Base-by-base conservation (phyloP, 2,797 vertebrate genomes). In the Myotis myotis region DNA sequence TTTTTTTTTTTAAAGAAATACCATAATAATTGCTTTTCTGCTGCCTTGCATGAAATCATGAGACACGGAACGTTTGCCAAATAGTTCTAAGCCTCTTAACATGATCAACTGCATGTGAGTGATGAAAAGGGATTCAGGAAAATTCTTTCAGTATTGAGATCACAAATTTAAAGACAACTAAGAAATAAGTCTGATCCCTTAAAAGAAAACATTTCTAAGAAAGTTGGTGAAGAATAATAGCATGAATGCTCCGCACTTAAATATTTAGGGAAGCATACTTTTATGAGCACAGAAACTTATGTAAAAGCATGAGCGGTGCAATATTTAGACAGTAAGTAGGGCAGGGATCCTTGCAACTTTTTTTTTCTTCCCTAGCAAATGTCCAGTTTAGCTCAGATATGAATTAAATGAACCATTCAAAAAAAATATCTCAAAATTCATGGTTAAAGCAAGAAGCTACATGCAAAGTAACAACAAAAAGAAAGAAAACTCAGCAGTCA, bases 21-120 rank as follows among this genome's bases (percentile, higher is more conserved):
- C 72, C 89, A 89, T 91, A 91, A 78, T 96, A 95, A 97, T 94
- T 97, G 91, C 86, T 93, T 96, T 97, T 96, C 76, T 96, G 44
- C 72, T 95, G 93, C 80, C 87, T 95, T 85, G 78, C 86, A 94
- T 97, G 89, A 97, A 97, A 96, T 97, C 96, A 97, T 96, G 91
- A 94, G 91, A 95, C 92, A 81, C 6, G 15, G 68, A 92, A 96
- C 0, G 0, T 83, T 95, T 95, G 95, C 95, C 96, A 97, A 95
- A 95, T 93, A 96, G 22, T 97, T 97, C 72, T 96, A 97, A 96
- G 96, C 68, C 84, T 96, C 80, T 95, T 95, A 97, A 92, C 12
- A 5, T 96, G 97, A 97, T 96, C 95, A 93, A 94, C 75, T 96
- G 71, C 22, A 68, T 97, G 91, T 96, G 95, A 97, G 93, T 96